Evolutionary conservation across 2,113 vertebrate species (phyloP).

Genomic region (Montifringilla adamsi): DNA sequence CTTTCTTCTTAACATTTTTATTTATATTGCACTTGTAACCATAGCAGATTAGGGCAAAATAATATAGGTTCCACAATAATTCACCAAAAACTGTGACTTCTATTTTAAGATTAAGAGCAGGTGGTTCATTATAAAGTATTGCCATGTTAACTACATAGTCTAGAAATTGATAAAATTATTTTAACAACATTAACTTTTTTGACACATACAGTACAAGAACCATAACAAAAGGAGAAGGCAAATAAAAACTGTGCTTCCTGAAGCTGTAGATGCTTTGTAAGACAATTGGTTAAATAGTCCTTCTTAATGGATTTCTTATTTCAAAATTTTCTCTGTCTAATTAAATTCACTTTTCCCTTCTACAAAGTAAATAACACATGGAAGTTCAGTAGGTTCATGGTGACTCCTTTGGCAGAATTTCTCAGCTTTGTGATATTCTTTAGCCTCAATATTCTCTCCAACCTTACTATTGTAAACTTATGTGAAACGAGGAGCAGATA

Average conservation of each 20-base stretch:
- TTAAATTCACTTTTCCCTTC: neutral
- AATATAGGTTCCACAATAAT: neutral
- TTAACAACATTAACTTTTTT: neutral
- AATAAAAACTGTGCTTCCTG: neutral
- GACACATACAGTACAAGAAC: neutral
- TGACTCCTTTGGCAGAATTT: neutral
- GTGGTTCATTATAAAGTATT: neutral
- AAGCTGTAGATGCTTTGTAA: neutral
- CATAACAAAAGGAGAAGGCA: neutral
- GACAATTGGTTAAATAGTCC: neutral
- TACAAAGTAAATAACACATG: neutral
- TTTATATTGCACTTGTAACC: constrained; percentile 20
- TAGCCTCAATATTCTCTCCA: neutral
- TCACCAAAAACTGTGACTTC: neutral
- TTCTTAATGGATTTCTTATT: neutral
- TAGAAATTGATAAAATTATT: neutral
- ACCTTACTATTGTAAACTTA: neutral
- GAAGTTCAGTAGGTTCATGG: neutral
- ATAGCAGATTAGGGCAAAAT: neutral
- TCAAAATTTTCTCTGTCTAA: neutral
- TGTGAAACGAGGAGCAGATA: neutral
- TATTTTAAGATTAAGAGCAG: neutral
- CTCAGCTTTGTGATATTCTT: neutral
- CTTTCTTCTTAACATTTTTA: neutral
- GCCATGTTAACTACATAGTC: neutral